Base-by-base conservation (phyloP, 2,797 vertebrate genomes). In the Tokudaia muenninki region DNA sequence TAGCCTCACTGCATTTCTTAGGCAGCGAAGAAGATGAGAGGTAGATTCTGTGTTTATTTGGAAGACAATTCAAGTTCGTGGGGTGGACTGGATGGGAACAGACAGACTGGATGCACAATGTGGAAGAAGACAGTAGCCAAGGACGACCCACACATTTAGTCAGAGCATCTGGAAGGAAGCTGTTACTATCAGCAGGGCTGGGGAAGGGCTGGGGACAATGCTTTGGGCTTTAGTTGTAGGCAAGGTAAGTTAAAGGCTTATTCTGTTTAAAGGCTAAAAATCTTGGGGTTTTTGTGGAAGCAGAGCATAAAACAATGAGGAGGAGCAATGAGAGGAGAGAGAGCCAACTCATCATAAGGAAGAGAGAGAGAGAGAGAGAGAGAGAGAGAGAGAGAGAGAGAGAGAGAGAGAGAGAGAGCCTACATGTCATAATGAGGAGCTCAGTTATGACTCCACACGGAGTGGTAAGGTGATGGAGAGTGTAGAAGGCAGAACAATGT, bases 241-340 rank as follows among this genome's bases (percentile, higher is more conserved):
- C 12, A 24, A 57, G 12, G 41, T 47, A 41, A 87, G 22, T 84
- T 80, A 59, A 96, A 91, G 59, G 41, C 19, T 44, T 74, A 4
- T 65, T 81, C n/a, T 52, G n/a, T 57, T 79, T 82, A 70, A 93
- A 94, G 82, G 11, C 44, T 81, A 34, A 79, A 79, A 80, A 37
- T 21, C 22, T 31, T 37, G 44, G 61, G 26, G 21, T 55, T 31
- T 26, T 6, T 87, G 34, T 19, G 13, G 44, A 6, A 13, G 1
- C 5, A 37, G 10, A 5, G 2, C 41, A 2, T 50, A 37, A 61
- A 61, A 63, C 19, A 17, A 6, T 31, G 13, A 44, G 13, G 41
- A 70, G 19, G 2, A 70, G 34, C 16, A n/a, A n/a, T 70, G 67
- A 70, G 67, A 9, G 67, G 34, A 70, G 26, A 50, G 3, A 3